Evolutionary conservation across 1,140 invertebrate genomes (phyloP).

Genomic region (Papilio dardanus): DNA sequence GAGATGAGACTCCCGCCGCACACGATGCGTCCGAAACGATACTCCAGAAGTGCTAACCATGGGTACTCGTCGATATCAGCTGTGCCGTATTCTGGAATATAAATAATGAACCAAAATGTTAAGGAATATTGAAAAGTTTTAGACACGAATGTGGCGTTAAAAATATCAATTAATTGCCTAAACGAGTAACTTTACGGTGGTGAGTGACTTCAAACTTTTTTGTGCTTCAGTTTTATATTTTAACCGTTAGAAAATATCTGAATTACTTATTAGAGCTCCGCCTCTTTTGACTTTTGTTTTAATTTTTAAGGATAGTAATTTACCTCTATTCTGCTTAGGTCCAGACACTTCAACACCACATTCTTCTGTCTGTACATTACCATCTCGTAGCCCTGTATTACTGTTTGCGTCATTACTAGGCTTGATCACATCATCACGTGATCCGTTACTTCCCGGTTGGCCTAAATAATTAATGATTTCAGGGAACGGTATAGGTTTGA

Average conservation of each 20-base stretch:
- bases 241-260: neutral
- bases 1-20: slow-evolving; percentile 51
- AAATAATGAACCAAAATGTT: neutral
- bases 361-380: neutral
- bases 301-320: neutral
- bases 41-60: slow-evolving; percentile 49
- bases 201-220: neutral
- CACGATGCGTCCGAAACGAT: slow-evolving; percentile 26
- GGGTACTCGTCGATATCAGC: slow-evolving; percentile 48
- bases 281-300: neutral
- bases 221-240: neutral
- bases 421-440: neutral
- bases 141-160: neutral
- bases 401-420: neutral
- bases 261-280: too few species aligned
- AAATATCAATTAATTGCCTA: neutral
- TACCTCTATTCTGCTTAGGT: neutral
- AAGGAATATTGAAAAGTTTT: neutral
- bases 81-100: slow-evolving; percentile 33
- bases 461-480: slow-evolving; percentile 10
- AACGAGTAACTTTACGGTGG: neutral
- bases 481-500: slow-evolving; percentile 41
- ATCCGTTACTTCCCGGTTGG: neutral
- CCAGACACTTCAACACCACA: neutral
- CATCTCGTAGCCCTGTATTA: neutral